Percentiles rank a stretch among this genome's conserved stretches.
Conservation (phyloP, 2,888 invertebrate genomes). For the Thereva unica region DNA sequence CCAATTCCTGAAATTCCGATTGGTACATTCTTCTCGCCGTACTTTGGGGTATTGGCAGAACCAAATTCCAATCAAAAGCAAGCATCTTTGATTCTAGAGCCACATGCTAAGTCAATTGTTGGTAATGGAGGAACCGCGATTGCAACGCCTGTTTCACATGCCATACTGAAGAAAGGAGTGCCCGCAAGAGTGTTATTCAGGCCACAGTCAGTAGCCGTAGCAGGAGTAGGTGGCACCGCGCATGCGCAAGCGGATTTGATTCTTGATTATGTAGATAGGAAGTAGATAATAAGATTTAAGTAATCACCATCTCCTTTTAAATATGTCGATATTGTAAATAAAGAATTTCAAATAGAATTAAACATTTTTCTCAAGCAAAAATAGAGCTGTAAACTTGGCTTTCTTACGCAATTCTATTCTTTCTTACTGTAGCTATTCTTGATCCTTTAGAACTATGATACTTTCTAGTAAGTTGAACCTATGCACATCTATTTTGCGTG, state of each 20-base stretch:
- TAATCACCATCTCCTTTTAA: background rate
- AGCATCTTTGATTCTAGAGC: conserved; percentile 64
- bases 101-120: conserved; percentile 68
- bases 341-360: background rate
- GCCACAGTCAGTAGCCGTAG: conserved; percentile 72
- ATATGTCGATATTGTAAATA: conserved; percentile 15
- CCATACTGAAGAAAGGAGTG: conserved; percentile 65
- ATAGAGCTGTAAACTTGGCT: no score
- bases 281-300: conserved; percentile 4
- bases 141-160: conserved; percentile 70
- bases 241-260: conserved; percentile 76
- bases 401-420: no score
- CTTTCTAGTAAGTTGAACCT: no score
- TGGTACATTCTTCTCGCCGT: conserved; percentile 53
- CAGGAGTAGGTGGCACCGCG: conserved; percentile 75
- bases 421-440: no score
- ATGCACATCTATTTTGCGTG: no score
- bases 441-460: no score
- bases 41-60: conserved; percentile 44
- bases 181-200: conserved; percentile 68
- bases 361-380: no score
- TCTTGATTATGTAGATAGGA: conserved; percentile 57
- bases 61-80: conserved; percentile 27
- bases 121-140: conserved; percentile 70
- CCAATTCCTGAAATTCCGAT: conserved; percentile 53